Conservation (phyloP, 2,888 invertebrate species). For the Prosapia bicincta region DNA sequence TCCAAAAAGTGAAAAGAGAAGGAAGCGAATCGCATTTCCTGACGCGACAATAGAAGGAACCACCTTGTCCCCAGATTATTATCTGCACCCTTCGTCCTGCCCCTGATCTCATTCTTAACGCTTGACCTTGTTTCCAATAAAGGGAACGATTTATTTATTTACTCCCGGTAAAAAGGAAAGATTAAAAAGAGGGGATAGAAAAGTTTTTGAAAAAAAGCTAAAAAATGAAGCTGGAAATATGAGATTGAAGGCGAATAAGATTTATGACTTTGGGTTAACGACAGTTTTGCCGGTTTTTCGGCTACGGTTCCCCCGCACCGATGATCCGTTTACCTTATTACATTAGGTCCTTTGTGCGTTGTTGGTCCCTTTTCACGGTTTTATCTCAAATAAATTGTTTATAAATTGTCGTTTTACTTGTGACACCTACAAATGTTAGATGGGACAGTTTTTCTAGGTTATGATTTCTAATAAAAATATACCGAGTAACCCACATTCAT, state of each 20-base stretch:
- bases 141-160: neutral
- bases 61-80: neutral
- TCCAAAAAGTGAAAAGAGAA: neutral
- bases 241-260: neutral
- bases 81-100: neutral
- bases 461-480: no score
- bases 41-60: neutral
- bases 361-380: neutral
- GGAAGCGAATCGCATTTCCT: neutral
- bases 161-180: neutral
- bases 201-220: neutral
- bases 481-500: no score
- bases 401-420: no score
- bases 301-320: neutral
- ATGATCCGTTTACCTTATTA: neutral
- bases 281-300: neutral
- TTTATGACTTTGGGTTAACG: neutral
- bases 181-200: neutral
- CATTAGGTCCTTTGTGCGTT: neutral
- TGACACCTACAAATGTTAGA: no score
- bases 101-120: neutral
- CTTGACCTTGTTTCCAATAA: neutral
- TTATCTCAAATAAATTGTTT: neutral
- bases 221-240: neutral
- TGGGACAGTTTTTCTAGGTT: no score